Evolutionary conservation across 1,140 invertebrate species (phyloP).

Genomic region (Dermatophagoides farinae): DNA sequence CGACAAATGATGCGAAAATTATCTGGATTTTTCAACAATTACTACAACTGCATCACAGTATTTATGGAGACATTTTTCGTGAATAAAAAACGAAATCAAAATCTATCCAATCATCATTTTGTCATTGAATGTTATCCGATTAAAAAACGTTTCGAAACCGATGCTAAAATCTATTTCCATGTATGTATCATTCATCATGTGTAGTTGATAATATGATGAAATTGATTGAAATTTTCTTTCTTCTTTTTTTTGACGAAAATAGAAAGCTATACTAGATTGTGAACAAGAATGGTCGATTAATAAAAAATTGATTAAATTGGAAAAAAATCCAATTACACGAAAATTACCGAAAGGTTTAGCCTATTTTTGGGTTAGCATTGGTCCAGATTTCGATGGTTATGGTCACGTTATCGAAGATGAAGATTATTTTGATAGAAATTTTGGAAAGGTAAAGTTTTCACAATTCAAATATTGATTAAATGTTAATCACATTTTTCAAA

Average conservation of each 20-base stretch:
- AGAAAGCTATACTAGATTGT: conserved; percentile 82
- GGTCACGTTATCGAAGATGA: conserved; percentile 93
- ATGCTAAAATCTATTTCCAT: conserved; percentile 88
- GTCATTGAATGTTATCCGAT: conserved; percentile 71
- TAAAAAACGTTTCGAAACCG: conserved; percentile 51
- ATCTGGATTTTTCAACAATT: conserved; percentile 45
- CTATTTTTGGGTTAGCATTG: conserved; percentile 86
- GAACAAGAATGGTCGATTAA: conserved; percentile 86
- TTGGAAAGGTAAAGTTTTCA: conserved; percentile 48
- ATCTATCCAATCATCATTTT: conserved; percentile 32
- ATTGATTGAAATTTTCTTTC: no score
- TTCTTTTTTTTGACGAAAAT: background rate
- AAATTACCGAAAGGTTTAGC: conserved; percentile 65
- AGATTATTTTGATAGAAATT: conserved; percentile 59
- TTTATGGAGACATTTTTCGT: conserved; percentile 50
- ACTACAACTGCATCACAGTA: conserved; percentile 47
- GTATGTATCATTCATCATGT: conserved; percentile 26
- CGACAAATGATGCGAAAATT: conserved; percentile 48
- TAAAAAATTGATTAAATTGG: conserved; percentile 65
- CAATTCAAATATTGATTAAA: conserved; percentile 1
- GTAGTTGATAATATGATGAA: background rate
- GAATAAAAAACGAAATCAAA: background rate
- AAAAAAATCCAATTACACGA: conserved; percentile 5
- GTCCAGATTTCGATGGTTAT: conserved; percentile 55
- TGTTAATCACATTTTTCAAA: conserved; percentile 16